phyloP scores from a whole-genome alignment of 2,113 vertebrate species.

The Ammospiza nelsoni region DNA sequence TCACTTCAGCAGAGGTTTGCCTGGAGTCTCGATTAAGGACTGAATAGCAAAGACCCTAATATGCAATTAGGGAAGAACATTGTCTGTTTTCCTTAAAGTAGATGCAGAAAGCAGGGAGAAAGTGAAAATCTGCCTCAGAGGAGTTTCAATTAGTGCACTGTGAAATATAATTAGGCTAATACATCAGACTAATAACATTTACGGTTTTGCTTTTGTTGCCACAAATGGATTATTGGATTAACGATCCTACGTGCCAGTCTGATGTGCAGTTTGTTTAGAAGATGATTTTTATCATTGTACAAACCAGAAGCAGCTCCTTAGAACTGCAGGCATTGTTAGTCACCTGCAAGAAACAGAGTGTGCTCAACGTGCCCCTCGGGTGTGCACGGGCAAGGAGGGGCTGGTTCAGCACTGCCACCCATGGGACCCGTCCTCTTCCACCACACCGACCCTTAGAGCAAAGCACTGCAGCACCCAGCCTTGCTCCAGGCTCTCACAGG shows the following conservation, averaged over 20 bases:
- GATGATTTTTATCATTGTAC: background rate
- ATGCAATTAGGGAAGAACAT: conserved; percentile 14
- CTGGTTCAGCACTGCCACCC: accelerated
- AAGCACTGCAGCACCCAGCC: background rate
- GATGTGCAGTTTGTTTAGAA: background rate
- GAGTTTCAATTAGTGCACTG: conserved; percentile 10
- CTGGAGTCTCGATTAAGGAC: background rate
- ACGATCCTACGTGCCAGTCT: background rate
- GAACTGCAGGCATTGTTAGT: background rate
- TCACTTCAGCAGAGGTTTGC: background rate
- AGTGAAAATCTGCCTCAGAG: conserved; percentile 5
- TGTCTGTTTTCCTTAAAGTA: conserved; percentile 23
- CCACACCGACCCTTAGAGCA: background rate
- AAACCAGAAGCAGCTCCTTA: background rate
- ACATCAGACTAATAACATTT: background rate
- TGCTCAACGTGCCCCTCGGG: accelerated
- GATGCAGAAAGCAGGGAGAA: background rate
- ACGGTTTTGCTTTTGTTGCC: background rate
- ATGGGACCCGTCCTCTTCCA: accelerated
- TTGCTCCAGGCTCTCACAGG: accelerated
- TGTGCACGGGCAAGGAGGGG: accelerated
- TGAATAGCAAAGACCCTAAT: background rate
- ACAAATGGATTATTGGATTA: conserved; percentile 48
- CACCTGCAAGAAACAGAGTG: background rate
- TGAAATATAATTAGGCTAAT: conserved; percentile 23